Base-by-base conservation (phyloP, 2,113 vertebrate species). In the Syrmaticus mikado region DNA sequence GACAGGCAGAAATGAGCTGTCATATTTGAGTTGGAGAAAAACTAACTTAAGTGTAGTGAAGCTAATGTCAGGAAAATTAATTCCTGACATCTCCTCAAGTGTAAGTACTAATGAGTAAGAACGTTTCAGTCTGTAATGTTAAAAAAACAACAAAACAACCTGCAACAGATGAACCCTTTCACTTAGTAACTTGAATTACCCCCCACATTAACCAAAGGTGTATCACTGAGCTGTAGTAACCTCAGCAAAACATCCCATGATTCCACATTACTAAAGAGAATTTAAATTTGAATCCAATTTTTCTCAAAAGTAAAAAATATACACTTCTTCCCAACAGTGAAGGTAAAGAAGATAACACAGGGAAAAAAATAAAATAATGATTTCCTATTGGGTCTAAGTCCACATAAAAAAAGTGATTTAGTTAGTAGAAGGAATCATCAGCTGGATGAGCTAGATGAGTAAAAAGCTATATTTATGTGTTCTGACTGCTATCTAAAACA, bases 371-470 rank as follows among this genome's bases (percentile, higher is more conserved):
- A 9, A n/a, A 52, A 61, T 55, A 43, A 61, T 55, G 2, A 82
- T 32, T 92, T 24, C 67, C 41, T 13, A 46, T 32, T 53, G 66
- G 40, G 24, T 75, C 77, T 66, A 32, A 43, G 13, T 64, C 8
- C 19, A 78, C 60, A 90, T 17, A 27, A 65, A 90, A 82, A 91
- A 92, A 48, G 7, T 58, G 27, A 50, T 90, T 91, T 89, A 89
- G 83, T 89, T 66, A 11, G 3, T 45, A 95, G 46, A 85, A 53
- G 71, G 14, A 24, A 72, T 77, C 5, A 6, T 3, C 82, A 80
- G 10, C 43, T n/a, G 32, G 17, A 61, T 55, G 41, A 72, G 66
- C 8, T 30, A 15, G 7, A 13, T 46, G 57, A 8, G 3, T 36
- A 71, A 79, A 73, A 24, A 77, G 18, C 19, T 66, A 9, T 43